phyloP scores from a whole-genome alignment of 2,113 vertebrate species.

The Sebastes fasciatus region DNA sequence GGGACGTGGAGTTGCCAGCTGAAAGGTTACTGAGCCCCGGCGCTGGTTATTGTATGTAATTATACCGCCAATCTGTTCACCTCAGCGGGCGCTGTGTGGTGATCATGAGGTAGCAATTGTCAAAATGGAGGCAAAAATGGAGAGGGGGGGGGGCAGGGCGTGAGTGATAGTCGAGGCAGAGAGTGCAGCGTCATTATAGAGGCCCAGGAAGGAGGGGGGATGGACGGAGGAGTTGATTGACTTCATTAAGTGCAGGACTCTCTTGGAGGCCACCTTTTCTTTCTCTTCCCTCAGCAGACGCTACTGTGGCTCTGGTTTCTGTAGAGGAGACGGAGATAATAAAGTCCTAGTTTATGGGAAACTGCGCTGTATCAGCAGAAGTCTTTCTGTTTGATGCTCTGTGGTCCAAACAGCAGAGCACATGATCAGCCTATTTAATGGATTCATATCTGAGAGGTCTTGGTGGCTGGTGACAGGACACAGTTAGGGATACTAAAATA shows the following conservation, averaged over 20 bases:
- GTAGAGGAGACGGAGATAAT: too few relatives aligned
- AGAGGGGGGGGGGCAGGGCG: slow-evolving; percentile 36
- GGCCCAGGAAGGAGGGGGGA: slow-evolving; percentile 28
- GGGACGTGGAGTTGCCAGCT: slow-evolving; percentile 94
- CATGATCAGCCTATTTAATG: too few relatives aligned
- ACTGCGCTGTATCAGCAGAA: neutral
- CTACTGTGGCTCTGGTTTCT: too few relatives aligned
- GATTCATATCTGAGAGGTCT: too few relatives aligned
- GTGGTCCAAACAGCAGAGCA: too few relatives aligned
- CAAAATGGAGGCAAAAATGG: slow-evolving; percentile 82
- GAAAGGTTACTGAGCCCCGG: slow-evolving; percentile 94
- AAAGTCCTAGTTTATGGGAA: slow-evolving; percentile 14
- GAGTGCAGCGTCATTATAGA: slow-evolving; percentile 70
- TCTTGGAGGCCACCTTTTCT: neutral
- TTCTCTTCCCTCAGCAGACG: neutral
- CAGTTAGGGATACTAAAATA: too few relatives aligned
- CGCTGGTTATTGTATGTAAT: slow-evolving; percentile 96
- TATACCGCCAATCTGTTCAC: slow-evolving; percentile 99
- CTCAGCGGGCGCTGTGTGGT: slow-evolving; percentile 94
- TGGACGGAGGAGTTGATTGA: slow-evolving; percentile 61
- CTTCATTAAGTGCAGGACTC: slow-evolving; percentile 61
- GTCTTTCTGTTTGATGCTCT: too few relatives aligned
- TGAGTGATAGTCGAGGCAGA: slow-evolving; percentile 72
- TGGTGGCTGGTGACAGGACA: too few relatives aligned
- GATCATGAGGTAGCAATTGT: slow-evolving; percentile 95